Percentiles rank a stretch among this genome's conserved stretches.
Conservation (phyloP, 2,113 vertebrate species). For the Mus musculus region GRCm39 chr12:14212001-14212500, state of each 20-base stretch:
- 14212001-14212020: background rate
- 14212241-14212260: constrained; percentile 76
- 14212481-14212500: background rate
- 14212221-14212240: constrained; percentile 74
- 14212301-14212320: background rate
- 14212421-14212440: background rate
- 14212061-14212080: background rate
- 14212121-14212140: background rate
- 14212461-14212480: background rate
- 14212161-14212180: background rate
- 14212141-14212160: background rate
- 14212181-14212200: constrained; percentile 67
- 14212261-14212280: constrained; percentile 77
- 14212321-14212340: background rate
- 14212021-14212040: background rate
- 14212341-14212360: background rate
- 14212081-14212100: background rate
- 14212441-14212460: background rate
- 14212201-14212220: constrained; percentile 73
- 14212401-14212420: background rate
- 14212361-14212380: background rate
- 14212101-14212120: background rate
- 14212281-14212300: background rate
- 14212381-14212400: background rate
- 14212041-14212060: background rate